Percentiles rank a stretch among this genome's conserved stretches.
These are phyloP conservation scores for Urophycis tenuis DNA, from an alignment of 2,797 vertebrate species.

Conservation along the genomic window DNA sequence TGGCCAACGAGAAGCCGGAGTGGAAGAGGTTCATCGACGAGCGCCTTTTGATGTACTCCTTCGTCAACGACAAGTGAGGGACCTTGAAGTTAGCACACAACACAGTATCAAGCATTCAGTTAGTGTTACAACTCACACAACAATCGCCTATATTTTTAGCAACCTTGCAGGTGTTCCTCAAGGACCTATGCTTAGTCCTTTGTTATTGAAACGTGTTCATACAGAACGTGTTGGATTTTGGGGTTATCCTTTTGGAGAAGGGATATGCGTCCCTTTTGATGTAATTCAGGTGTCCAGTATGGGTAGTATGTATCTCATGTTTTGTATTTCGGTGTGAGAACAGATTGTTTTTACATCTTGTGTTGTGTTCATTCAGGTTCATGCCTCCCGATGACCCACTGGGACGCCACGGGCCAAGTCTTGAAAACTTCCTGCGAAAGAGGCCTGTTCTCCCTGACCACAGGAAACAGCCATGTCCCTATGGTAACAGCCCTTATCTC, in stretches of 20 bases:
- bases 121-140: too few relatives aligned
- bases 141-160: background rate
- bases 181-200: background rate
- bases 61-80: conserved; percentile 98
- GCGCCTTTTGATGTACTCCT: conserved; percentile 96
- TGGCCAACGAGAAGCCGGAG: conserved; percentile 94
- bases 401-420: conserved; percentile 92
- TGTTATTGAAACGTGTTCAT: background rate
- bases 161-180: background rate
- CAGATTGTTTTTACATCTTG: background rate
- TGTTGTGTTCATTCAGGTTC: conserved; percentile 72
- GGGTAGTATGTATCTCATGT: background rate
- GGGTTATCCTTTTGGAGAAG: too few relatives aligned
- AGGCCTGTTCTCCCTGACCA: conserved; percentile 86
- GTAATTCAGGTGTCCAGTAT: too few relatives aligned
- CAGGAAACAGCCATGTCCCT: conserved; percentile 95
- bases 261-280: too few relatives aligned
- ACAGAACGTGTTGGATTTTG: too few relatives aligned
- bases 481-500: conserved; percentile 71
- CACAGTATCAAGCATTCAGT: too few relatives aligned
- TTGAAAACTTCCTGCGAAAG: conserved; percentile 96
- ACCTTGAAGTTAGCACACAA: background rate
- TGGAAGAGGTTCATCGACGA: conserved; percentile 99
- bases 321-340: background rate
- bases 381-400: conserved; percentile 98